Evolutionary conservation across 2,888 invertebrate species (phyloP).

Genomic region (Aquatica leii): DNA sequence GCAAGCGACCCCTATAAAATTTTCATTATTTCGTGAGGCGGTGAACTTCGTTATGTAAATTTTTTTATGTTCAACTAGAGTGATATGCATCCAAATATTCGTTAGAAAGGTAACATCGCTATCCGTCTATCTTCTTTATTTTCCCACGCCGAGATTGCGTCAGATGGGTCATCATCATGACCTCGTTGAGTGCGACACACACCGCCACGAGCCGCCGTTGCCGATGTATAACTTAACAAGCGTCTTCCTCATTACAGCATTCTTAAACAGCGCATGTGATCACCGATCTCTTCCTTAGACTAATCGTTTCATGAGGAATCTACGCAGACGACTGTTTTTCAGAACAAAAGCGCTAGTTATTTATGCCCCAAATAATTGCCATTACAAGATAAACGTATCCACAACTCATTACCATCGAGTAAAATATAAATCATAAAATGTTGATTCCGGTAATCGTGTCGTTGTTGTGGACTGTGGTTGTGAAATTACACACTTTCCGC

Average conservation of each 20-base stretch:
- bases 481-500: slow-evolving; percentile 29
- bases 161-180: slow-evolving; percentile 47
- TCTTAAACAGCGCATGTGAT: slow-evolving; percentile 55
- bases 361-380: not conserved
- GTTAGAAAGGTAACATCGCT: slow-evolving; percentile 10
- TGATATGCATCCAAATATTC: slow-evolving; percentile 5
- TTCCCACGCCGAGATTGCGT: slow-evolving; percentile 49
- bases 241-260: slow-evolving; percentile 58
- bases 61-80: slow-evolving; percentile 6
- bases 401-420: not conserved
- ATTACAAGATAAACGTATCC: not conserved
- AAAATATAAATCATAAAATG: slow-evolving; percentile 13
- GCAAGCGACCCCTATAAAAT: slow-evolving; percentile 41
- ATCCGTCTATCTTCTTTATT: slow-evolving; percentile 33
- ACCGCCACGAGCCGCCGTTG: slow-evolving; percentile 49
- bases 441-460: slow-evolving; percentile 25
- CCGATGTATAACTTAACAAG: slow-evolving; percentile 50
- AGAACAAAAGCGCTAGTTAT: too few relatives aligned
- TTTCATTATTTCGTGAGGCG: slow-evolving; percentile 41
- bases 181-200: slow-evolving; percentile 44
- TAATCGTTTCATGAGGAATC: slow-evolving; percentile 35
- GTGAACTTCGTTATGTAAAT: slow-evolving; percentile 33
- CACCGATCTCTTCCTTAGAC: slow-evolving; percentile 44
- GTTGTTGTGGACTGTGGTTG: slow-evolving; percentile 25
- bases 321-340: too few relatives aligned